These are phyloP conservation scores for Porites lobata DNA, from an alignment of 92 coral and sea anemone genomes.

Conservation along the genomic window DNA sequence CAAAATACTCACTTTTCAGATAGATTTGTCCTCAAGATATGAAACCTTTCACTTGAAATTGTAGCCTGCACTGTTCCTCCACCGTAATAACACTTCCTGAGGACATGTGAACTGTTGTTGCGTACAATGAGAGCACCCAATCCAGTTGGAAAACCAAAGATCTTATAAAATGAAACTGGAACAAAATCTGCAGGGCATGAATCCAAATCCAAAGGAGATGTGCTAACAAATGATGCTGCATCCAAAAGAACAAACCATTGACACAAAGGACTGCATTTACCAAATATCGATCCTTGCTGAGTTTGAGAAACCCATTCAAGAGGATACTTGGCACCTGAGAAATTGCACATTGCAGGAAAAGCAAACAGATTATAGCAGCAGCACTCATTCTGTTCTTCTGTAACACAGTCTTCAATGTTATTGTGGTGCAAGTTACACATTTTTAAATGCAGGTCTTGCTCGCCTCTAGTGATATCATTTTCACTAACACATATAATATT, in stretches of 20 bases:
- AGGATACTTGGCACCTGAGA: conserved; percentile 94
- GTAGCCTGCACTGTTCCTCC: conserved; percentile 97
- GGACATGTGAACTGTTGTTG: conserved; percentile 71
- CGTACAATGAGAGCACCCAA: conserved; percentile 90
- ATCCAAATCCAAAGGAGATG: conserved; percentile 81
- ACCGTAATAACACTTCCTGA: conserved; percentile 89
- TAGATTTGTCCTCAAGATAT: conserved; percentile 61
- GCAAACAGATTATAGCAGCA: conserved; percentile 80
- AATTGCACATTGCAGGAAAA: conserved; percentile 96
- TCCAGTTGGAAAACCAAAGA: conserved; percentile 99
- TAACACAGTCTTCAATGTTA: not conserved
- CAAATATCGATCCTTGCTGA: not conserved
- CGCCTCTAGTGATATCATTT: conserved; percentile 38
- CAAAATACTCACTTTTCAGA: conserved; percentile 78
- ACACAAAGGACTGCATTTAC: not conserved
- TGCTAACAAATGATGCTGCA: conserved; percentile 96
- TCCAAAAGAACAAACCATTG: conserved; percentile 93
- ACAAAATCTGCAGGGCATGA: conserved; percentile 84
- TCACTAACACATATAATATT: conserved; percentile 70
- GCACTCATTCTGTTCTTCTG: not conserved
- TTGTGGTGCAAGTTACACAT: not conserved
- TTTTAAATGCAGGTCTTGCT: not conserved
- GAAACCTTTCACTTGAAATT: conserved; percentile 82
- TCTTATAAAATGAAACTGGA: conserved; percentile 95
- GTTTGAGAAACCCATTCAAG: conserved; percentile 69